Conservation (phyloP, 2,888 invertebrate genomes). For the Trissolcus brochymenae region DNA sequence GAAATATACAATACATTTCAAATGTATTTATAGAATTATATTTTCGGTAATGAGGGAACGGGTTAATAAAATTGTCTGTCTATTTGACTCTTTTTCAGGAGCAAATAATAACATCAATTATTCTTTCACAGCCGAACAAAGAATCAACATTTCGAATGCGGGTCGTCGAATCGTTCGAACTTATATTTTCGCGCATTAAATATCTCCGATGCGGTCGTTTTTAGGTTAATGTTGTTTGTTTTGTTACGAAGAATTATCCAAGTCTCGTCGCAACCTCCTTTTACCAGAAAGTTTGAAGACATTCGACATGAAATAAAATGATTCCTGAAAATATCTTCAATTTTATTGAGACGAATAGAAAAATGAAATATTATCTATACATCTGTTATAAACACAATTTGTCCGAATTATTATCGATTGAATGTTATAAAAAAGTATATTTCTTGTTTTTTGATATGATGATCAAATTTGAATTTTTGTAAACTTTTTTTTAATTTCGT, state of each 20-base stretch:
- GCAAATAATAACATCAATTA: too few species aligned
- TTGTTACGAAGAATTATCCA: slow-evolving; percentile 10
- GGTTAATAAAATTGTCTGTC: too few species aligned
- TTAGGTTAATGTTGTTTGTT: slow-evolving; percentile 36
- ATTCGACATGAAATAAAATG: neutral
- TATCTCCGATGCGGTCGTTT: neutral
- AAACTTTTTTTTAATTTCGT: too few species aligned
- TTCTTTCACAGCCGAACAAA: neutral
- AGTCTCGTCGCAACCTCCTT: slow-evolving; percentile 31
- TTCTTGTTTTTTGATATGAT: too few species aligned
- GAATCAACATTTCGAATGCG: slow-evolving; percentile 11
- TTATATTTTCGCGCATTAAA: slow-evolving; percentile 17
- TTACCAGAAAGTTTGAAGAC: slow-evolving; percentile 8
- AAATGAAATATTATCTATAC: neutral
- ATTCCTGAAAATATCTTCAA: neutral
- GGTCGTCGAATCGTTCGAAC: slow-evolving; percentile 9
- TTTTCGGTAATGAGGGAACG: too few species aligned
- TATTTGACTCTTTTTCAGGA: too few species aligned
- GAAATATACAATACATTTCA: too few species aligned
- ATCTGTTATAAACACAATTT: too few species aligned
- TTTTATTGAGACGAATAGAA: neutral
- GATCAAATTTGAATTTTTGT: too few species aligned
- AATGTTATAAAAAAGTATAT: too few species aligned
- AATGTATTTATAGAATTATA: too few species aligned
- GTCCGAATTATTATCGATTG: too few species aligned